phyloP scores from a whole-genome alignment of 2,797 vertebrate genomes.

The Micromesistius poutassou region DNA sequence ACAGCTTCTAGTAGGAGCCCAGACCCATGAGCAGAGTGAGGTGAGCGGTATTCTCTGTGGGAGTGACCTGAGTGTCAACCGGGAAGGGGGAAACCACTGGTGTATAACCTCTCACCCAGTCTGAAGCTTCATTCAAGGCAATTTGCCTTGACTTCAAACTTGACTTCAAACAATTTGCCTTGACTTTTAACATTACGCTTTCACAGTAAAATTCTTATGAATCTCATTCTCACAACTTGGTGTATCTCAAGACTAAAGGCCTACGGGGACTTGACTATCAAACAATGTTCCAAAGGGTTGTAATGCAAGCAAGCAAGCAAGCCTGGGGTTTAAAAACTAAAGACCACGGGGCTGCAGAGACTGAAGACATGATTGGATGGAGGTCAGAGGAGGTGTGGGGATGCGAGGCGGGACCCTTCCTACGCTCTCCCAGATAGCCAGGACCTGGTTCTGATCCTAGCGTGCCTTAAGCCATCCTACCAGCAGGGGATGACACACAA shows the following conservation, averaged over 20 bases:
- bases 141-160: neutral
- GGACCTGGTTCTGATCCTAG: constrained; percentile 48
- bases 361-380: constrained; percentile 31
- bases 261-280: too few relatives aligned
- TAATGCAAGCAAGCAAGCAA: constrained; percentile 5
- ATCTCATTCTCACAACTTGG: neutral
- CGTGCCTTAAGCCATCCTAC: constrained; percentile 35
- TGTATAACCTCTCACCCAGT: too few relatives aligned
- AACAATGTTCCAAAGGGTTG: neutral
- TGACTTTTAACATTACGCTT: neutral
- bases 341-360: neutral
- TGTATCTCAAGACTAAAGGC: neutral
- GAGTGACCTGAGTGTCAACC: neutral
- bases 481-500: constrained; percentile 10
- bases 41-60: neutral
- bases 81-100: too few relatives aligned
- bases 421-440: constrained; percentile 16
- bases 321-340: neutral
- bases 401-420: constrained; percentile 23
- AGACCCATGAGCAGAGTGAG: neutral
- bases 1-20: neutral
- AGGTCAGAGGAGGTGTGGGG: constrained; percentile 26
- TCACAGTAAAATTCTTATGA: neutral
- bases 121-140: neutral
- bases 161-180: too few relatives aligned